These are phyloP conservation scores for Rhegmatorhina hoffmannsi DNA, from an alignment of 2,113 vertebrate genomes.

Conservation along the genomic window DNA sequence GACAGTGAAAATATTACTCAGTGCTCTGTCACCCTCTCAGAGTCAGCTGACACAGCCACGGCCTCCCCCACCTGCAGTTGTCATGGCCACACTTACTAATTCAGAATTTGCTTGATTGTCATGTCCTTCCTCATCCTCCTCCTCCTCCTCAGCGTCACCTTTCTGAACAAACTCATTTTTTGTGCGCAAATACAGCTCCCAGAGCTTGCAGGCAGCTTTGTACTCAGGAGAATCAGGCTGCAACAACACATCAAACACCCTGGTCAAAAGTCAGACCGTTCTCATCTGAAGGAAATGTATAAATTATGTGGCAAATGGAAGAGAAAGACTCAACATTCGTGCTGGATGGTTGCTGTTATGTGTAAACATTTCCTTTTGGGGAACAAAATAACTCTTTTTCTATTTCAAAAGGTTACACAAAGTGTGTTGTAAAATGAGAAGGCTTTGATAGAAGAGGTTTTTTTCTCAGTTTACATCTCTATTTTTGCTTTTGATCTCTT, in stretches of 20 bases:
- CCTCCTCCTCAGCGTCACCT: conserved; percentile 92
- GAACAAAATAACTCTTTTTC: not conserved
- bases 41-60: not conserved
- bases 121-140: conserved; percentile 89
- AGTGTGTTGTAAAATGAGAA: not conserved
- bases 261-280: not conserved
- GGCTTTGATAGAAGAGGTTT: not conserved
- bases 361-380: not conserved
- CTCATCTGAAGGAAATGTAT: not conserved
- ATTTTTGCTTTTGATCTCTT: not conserved
- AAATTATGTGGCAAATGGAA: not conserved
- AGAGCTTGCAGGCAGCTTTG: conserved; percentile 94
- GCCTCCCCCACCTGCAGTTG: not conserved
- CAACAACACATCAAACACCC: not conserved
- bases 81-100: conserved; percentile 81
- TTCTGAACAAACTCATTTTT: conserved; percentile 98
- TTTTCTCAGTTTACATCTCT: not conserved
- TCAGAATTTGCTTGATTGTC: conserved; percentile 87
- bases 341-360: not conserved
- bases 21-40: not conserved
- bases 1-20: not conserved
- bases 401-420: not conserved
- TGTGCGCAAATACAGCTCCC: conserved; percentile 96
- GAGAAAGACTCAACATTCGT: not conserved
- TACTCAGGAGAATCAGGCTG: conserved; percentile 93